Evolutionary conservation across 2,888 invertebrate genomes (phyloP).

Genomic region (Pheosia gnoma): DNA sequence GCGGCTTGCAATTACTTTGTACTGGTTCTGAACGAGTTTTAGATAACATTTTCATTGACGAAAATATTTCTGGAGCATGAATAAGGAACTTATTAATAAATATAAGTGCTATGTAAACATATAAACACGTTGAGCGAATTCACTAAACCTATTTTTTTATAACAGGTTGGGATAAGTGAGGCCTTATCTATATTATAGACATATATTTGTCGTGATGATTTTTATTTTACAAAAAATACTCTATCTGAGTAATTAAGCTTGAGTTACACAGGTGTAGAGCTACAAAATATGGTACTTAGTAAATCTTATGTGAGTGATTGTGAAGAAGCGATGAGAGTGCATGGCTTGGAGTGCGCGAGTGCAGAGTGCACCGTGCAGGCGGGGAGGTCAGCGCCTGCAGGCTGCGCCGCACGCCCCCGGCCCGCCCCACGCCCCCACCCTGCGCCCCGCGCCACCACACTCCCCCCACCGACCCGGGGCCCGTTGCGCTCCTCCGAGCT

Average conservation of each 20-base stretch:
- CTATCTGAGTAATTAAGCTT: too few relatives aligned
- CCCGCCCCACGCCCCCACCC: conserved; percentile 66
- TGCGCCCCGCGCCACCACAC: conserved; percentile 40
- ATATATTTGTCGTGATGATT: too few relatives aligned
- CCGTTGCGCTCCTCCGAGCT: conserved; percentile 52
- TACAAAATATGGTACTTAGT: too few relatives aligned
- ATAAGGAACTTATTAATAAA: neutral
- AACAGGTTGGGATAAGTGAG: too few relatives aligned
- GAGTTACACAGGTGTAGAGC: too few relatives aligned
- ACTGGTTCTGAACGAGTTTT: conserved; percentile 11
- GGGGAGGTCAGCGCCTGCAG: conserved; percentile 68
- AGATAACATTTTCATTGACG: conserved; percentile 11
- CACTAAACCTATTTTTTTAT: too few relatives aligned
- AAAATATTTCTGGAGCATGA: conserved; percentile 18
- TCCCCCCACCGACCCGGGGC: conserved; percentile 54
- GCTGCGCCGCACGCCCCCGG: conserved; percentile 71
- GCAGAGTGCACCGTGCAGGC: conserved; percentile 50
- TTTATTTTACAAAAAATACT: too few relatives aligned
- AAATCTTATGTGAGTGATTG: neutral
- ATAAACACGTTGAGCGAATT: too few relatives aligned
- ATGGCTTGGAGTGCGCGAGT: conserved; percentile 9
- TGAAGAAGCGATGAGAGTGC: conserved; percentile 10
- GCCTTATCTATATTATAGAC: too few relatives aligned
- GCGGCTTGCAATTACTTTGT: conserved; percentile 1
- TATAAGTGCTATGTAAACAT: too few relatives aligned